Evolutionary conservation across 2,888 invertebrate species (phyloP).

Genomic region (Lepetodrilus schrolli): DNA sequence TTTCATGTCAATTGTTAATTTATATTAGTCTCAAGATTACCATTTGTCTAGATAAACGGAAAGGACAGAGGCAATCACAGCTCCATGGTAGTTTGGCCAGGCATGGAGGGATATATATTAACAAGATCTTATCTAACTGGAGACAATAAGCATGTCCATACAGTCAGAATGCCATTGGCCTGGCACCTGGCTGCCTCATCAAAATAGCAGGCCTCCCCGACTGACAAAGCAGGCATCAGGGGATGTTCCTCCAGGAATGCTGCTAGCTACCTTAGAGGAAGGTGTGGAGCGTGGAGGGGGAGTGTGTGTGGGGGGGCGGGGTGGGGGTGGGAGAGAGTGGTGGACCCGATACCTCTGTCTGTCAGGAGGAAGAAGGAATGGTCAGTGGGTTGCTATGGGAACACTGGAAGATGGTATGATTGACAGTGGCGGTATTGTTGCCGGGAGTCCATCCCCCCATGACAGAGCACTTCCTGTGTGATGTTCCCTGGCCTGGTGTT

Average conservation of each 20-base stretch:
- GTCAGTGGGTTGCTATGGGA: constrained; percentile 13
- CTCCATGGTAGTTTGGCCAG: background rate
- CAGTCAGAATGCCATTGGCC: background rate
- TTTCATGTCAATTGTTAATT: no score
- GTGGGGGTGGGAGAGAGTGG: background rate
- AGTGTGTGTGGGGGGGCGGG: background rate
- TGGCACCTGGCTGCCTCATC: background rate
- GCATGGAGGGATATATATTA: background rate
- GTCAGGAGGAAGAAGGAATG: no score
- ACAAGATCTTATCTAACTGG: background rate
- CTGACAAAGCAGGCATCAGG: background rate
- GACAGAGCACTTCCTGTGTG: constrained; percentile 2
- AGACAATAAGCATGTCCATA: background rate
- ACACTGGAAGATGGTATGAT: background rate
- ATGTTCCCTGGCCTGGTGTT: background rate
- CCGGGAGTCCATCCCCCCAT: background rate
- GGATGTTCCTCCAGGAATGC: background rate
- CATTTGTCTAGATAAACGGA: no score
- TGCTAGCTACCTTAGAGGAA: no score
- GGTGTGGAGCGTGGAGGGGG: no score
- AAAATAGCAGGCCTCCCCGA: background rate
- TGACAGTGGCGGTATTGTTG: constrained; percentile 3
- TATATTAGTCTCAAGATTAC: no score
- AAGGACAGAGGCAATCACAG: background rate
- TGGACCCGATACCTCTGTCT: background rate